phyloP scores from a whole-genome alignment of 2,888 invertebrate species.

The Drosophila anomelani region DNA sequence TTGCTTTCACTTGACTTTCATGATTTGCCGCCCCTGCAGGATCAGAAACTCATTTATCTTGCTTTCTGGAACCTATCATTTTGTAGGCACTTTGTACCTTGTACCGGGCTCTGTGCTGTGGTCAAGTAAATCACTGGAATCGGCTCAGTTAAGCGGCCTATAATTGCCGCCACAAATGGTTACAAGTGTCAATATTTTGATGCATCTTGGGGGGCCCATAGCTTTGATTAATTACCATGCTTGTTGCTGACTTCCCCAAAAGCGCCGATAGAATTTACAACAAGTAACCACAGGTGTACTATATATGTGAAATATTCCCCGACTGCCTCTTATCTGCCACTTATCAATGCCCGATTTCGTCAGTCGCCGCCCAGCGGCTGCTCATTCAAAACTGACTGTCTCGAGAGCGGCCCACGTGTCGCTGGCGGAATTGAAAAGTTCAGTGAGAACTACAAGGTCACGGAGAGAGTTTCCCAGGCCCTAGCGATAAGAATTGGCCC shows the following conservation, averaged over 20 bases:
- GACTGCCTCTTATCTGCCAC: constrained; percentile 28
- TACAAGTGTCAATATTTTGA: constrained; percentile 80
- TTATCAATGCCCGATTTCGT: constrained; percentile 29
- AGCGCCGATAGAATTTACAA: not conserved
- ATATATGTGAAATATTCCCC: not conserved
- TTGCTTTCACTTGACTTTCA: constrained; percentile 69
- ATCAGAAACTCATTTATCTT: constrained; percentile 82
- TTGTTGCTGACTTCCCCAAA: constrained; percentile 2
- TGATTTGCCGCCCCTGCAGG: constrained; percentile 67
- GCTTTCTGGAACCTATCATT: constrained; percentile 29
- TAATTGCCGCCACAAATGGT: constrained; percentile 69
- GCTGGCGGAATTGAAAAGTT: constrained; percentile 8
- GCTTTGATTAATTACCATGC: constrained; percentile 58
- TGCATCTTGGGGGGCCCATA: constrained; percentile 24
- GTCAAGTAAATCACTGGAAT: constrained; percentile 48
- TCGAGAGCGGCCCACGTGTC: constrained; percentile 45
- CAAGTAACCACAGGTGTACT: not conserved
- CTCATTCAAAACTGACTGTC: constrained; percentile 18
- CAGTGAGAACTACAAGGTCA: constrained; percentile 23
- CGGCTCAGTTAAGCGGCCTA: constrained; percentile 60
- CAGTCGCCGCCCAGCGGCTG: not conserved
- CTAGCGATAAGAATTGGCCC: constrained; percentile 29
- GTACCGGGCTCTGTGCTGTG: constrained; percentile 45
- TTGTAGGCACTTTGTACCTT: constrained; percentile 19
- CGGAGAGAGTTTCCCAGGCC: constrained; percentile 18